Percentiles rank a stretch among this genome's conserved stretches.
These are phyloP conservation scores for Neoniphon sammara DNA, from an alignment of 2,797 vertebrate genomes.

Conservation along the genomic window DNA sequence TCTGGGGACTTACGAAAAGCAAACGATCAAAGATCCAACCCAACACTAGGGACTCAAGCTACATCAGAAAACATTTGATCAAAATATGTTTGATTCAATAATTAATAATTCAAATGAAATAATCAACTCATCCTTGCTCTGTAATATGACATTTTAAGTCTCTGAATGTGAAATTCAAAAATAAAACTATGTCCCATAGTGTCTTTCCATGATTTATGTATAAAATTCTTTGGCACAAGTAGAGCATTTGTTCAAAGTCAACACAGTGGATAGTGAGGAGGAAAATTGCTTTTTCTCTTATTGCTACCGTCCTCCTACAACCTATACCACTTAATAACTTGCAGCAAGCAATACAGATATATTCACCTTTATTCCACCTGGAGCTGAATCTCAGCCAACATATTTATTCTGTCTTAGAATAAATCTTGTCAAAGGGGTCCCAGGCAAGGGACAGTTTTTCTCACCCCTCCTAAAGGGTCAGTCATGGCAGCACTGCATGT, in stretches of 20 bases:
- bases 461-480: neutral
- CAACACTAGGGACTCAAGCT: too few relatives aligned
- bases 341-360: neutral
- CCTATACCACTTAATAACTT: neutral
- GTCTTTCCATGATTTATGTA: neutral
- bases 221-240: neutral
- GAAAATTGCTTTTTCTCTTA: neutral
- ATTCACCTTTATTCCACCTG: neutral
- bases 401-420: neutral
- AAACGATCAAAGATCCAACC: too few relatives aligned
- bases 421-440: neutral
- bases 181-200: neutral
- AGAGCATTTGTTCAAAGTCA: neutral
- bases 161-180: conserved; percentile 2
- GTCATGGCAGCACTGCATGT: neutral
- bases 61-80: too few relatives aligned
- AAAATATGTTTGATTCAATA: too few relatives aligned
- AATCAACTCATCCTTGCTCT: too few relatives aligned
- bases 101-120: too few relatives aligned
- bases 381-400: neutral
- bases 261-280: too few relatives aligned
- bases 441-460: too few relatives aligned
- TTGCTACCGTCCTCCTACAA: neutral
- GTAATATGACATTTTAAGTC: neutral
- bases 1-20: too few relatives aligned